Evolutionary conservation across 2,113 vertebrate genomes (phyloP).

Genomic region (Campylomormyrus numenius): DNA sequence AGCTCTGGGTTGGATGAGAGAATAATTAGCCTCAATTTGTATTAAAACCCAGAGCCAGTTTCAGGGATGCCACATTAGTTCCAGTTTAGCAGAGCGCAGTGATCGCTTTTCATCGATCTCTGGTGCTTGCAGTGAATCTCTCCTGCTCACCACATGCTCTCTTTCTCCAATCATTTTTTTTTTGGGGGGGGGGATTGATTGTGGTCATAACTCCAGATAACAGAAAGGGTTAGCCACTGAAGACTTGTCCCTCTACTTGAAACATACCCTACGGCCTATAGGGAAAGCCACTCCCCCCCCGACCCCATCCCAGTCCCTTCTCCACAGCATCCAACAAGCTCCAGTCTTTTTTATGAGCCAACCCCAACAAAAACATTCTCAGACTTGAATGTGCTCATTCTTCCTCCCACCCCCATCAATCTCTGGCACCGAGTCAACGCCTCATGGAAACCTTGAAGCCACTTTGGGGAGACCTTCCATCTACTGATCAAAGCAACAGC

Average conservation of each 20-base stretch:
- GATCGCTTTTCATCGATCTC: constrained; percentile 53
- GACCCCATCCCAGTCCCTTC: constrained; percentile 20
- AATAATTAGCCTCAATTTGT: constrained; percentile 69
- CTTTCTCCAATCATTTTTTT: constrained; percentile 31
- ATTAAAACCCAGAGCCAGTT: constrained; percentile 49
- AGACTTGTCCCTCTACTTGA: constrained; percentile 42
- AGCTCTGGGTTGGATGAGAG: constrained; percentile 36
- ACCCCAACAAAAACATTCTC: constrained; percentile 58
- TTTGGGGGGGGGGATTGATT: constrained; percentile 14
- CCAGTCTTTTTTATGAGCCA: constrained; percentile 59
- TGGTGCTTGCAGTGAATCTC: constrained; percentile 44
- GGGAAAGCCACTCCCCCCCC: constrained; percentile 40
- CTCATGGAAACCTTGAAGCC: background rate
- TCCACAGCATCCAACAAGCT: constrained; percentile 46
- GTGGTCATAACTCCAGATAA: constrained; percentile 42
- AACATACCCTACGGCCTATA: constrained; percentile 47
- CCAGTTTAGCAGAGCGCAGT: constrained; percentile 47
- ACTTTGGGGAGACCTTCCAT: background rate
- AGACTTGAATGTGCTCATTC: constrained; percentile 55
- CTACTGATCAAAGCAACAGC: background rate
- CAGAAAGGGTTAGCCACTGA: constrained; percentile 33
- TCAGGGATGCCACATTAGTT: constrained; percentile 61
- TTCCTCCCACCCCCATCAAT: constrained; percentile 23
- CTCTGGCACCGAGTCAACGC: constrained; percentile 15
- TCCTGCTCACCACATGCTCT: constrained; percentile 35